phyloP scores from a whole-genome alignment of 2,888 invertebrate species.

The Hemithea aestivaria region DNA sequence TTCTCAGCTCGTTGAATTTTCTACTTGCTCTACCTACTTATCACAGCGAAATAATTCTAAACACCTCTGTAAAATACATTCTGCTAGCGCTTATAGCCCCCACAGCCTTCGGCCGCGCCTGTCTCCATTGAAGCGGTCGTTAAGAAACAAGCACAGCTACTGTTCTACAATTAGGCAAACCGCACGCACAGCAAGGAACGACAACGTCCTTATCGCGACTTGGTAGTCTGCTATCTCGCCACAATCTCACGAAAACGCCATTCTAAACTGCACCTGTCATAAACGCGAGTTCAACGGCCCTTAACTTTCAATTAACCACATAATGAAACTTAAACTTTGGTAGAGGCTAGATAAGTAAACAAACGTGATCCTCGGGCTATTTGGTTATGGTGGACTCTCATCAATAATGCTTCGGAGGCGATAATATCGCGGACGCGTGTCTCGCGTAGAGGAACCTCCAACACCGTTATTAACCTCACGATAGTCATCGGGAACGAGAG shows the following conservation, averaged over 20 bases:
- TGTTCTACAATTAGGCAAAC: slow-evolving; percentile 69
- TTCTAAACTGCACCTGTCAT: slow-evolving; percentile 72
- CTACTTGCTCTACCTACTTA: too few relatives aligned
- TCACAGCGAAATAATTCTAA: too few relatives aligned
- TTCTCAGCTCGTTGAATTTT: too few relatives aligned
- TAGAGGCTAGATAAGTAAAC: slow-evolving; percentile 68
- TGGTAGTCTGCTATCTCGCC: slow-evolving; percentile 62
- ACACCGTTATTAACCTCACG: slow-evolving; percentile 75
- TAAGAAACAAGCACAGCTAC: slow-evolving; percentile 54
- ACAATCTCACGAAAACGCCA: slow-evolving; percentile 76
- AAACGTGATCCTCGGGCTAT: slow-evolving; percentile 73
- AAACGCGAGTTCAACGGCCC: slow-evolving; percentile 57
- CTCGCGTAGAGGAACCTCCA: slow-evolving; percentile 66
- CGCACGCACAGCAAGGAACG: slow-evolving; percentile 42
- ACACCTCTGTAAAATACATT: too few relatives aligned
- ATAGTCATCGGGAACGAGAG: slow-evolving; percentile 71
- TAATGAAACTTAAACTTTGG: slow-evolving; percentile 60
- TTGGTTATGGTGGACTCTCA: slow-evolving; percentile 71
- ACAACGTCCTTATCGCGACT: slow-evolving; percentile 54
- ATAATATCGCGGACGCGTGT: slow-evolving; percentile 75
- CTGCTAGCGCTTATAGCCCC: too few relatives aligned
- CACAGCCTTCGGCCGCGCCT: too few relatives aligned
- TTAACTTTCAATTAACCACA: slow-evolving; percentile 64
- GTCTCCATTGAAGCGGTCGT: slow-evolving; percentile 50
- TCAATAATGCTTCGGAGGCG: slow-evolving; percentile 73